These are phyloP conservation scores for Hypsibius dujardini DNA, from an alignment of 1,140 invertebrate genomes.

Conservation along the genomic window DNA sequence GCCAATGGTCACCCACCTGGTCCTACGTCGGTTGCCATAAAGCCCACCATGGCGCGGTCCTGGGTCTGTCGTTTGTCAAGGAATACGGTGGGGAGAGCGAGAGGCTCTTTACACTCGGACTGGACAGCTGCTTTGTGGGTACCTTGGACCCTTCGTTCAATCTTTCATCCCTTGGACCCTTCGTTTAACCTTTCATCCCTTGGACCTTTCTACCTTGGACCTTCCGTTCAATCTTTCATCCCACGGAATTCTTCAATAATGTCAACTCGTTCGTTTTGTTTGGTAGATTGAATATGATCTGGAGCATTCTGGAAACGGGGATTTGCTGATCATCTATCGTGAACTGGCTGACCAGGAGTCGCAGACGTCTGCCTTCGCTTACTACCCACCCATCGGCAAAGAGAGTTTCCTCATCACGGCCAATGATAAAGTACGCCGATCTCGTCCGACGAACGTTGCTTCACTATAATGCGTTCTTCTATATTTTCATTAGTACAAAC, in stretches of 20 bases:
- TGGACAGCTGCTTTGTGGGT: slow-evolving; percentile 2
- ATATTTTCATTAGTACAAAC: too few species aligned
- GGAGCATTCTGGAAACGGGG: neutral
- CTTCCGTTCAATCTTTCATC: too few species aligned
- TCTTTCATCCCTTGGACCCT: too few species aligned
- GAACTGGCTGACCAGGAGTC: neutral
- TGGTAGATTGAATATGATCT: neutral
- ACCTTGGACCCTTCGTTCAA: too few species aligned
- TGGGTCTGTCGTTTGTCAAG: neutral
- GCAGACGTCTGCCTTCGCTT: neutral
- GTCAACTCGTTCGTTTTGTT: neutral
- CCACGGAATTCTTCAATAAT: too few species aligned
- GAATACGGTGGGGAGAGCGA: neutral
- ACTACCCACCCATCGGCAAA: slow-evolving; percentile 5
- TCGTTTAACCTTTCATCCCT: too few species aligned
- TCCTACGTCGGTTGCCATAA: neutral
- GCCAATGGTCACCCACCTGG: neutral
- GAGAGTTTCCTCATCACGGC: neutral
- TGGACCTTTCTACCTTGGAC: too few species aligned
- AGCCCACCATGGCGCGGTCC: neutral
- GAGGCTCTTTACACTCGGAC: neutral
- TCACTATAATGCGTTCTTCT: too few species aligned
- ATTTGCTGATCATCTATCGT: neutral
- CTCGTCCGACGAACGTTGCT: too few species aligned
- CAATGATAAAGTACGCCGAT: slow-evolving; percentile 3